Evolutionary conservation across 2,113 vertebrate species (phyloP), one percentile per base, ranked within the genome.

Genomic region (Phrynosoma platyrhinos): DNA sequence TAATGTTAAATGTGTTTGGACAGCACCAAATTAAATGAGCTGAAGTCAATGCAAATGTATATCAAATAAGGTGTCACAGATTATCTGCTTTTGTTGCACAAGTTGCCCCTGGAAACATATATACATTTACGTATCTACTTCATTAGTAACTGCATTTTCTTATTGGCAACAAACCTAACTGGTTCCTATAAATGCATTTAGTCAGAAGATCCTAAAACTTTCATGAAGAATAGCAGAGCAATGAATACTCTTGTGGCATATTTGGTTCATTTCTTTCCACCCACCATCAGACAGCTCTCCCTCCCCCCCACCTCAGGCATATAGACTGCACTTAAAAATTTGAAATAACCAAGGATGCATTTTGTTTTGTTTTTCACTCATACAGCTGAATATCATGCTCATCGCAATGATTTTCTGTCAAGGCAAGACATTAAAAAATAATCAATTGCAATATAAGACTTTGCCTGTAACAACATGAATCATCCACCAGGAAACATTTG

Each of bases 351-450:
- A 62, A 32, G 30, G 47, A 36, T 81, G 3, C 40, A 62, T 62
- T 62, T 62, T 62, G 58, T 62, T 62, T 62, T 62, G 58, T 62
- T 62, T 62, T 62, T 62, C 58, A 62, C 75, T 21, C 40, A 6
- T 47, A 20, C 40, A 42, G 40, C 36, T 75, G 72, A 18, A 36
- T 62, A 18, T 16, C 14, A 16, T 14, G 6, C 42, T 88, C 90
- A 79, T 72, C 83, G 0, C 9, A n/a, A 89, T 91, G 36, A 0
- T 87, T 89, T 91, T 83, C 42, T 10, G 47, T 79, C 71, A 47
- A 82, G 42, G 6, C 80, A 83, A 91, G 89, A 89, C 87, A 84
- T 86, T 89, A 32, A 80, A 92, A 74, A 1, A 71, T 74, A 74
- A 47, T 78, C 36, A 42, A 75, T 36, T 40, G 2, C 20, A 75